A percentile compares a stretch with the other conserved stretches of the same genome.
These are phyloP conservation scores for Enteromius thamalakanensis DNA, from an alignment of 2,797 vertebrate genomes.

Conservation along the genomic window DNA sequence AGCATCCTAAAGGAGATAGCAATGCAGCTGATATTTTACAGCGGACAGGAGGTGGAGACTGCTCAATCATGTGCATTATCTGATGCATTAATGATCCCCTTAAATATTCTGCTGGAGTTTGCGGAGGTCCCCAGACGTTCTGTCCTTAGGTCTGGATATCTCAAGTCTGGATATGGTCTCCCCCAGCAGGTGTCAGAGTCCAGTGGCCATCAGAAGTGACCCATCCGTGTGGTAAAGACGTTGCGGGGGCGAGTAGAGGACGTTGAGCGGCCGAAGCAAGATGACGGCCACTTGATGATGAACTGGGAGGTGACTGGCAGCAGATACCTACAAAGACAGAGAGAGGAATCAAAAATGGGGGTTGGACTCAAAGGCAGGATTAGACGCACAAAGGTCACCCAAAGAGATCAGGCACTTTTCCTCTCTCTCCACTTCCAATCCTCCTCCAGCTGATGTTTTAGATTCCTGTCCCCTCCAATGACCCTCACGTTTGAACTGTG, in stretches of 20 bases:
- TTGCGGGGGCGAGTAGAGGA: constrained; percentile 85
- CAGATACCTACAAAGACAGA: constrained; percentile 88
- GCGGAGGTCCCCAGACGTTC: constrained; percentile 3
- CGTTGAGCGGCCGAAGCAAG: constrained; percentile 84
- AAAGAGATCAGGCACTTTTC: constrained; percentile 72
- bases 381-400: constrained; percentile 76
- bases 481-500: constrained; percentile 44
- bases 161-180: constrained; percentile 11
- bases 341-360: constrained; percentile 61
- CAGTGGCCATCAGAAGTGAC: constrained; percentile 82
- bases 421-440: constrained; percentile 27
- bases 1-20: constrained; percentile 75
- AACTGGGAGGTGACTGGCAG: constrained; percentile 94
- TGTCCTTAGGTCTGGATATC: constrained; percentile 10
- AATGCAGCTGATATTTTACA: constrained; percentile 75
- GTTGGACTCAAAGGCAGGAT: constrained; percentile 74
- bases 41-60: constrained; percentile 58
- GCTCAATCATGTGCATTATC: constrained; percentile 50
- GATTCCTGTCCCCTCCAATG: constrained; percentile 24
- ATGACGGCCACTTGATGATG: constrained; percentile 89
- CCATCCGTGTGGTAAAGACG: constrained; percentile 87
- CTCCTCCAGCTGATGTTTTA: constrained; percentile 9
- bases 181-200: constrained; percentile 35
- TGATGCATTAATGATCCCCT: constrained; percentile 57
- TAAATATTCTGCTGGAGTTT: constrained; percentile 49